These are phyloP conservation scores for Campylorhamphus procurvoides DNA, from an alignment of 2,113 vertebrate genomes.

Conservation along the genomic window DNA sequence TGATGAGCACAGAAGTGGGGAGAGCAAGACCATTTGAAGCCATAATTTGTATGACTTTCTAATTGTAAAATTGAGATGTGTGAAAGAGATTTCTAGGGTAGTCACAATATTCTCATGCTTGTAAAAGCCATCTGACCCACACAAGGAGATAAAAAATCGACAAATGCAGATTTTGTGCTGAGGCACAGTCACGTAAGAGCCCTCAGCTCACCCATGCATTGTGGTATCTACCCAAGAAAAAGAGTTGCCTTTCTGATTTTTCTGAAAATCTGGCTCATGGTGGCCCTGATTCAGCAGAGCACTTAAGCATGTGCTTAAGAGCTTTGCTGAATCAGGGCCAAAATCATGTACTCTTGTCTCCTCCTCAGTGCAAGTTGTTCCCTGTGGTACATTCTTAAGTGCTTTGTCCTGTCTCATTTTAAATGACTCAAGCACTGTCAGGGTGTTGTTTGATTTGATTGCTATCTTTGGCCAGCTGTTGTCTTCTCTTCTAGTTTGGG, in stretches of 20 bases:
- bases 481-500: conserved; percentile 8
- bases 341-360: conserved; percentile 52
- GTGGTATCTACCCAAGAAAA: background rate
- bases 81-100: background rate
- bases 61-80: background rate
- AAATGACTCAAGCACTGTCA: conserved; percentile 65
- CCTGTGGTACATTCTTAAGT: conserved; percentile 66
- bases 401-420: conserved; percentile 69
- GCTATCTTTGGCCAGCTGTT: conserved; percentile 61
- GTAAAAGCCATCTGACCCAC: background rate
- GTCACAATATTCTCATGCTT: background rate
- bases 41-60: background rate
- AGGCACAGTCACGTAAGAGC: background rate
- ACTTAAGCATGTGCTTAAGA: conserved; percentile 55
- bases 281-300: conserved; percentile 51
- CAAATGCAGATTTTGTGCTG: background rate
- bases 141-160: background rate
- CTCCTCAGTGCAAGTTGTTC: conserved; percentile 65
- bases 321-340: conserved; percentile 58
- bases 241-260: background rate
- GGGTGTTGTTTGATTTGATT: conserved; percentile 73
- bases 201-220: fast-evolving
- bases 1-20: background rate
- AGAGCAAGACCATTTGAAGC: background rate
- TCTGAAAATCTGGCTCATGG: conserved; percentile 20